phyloP scores from a whole-genome alignment of 2,888 invertebrate species.

The Drosophila diplacantha region DNA sequence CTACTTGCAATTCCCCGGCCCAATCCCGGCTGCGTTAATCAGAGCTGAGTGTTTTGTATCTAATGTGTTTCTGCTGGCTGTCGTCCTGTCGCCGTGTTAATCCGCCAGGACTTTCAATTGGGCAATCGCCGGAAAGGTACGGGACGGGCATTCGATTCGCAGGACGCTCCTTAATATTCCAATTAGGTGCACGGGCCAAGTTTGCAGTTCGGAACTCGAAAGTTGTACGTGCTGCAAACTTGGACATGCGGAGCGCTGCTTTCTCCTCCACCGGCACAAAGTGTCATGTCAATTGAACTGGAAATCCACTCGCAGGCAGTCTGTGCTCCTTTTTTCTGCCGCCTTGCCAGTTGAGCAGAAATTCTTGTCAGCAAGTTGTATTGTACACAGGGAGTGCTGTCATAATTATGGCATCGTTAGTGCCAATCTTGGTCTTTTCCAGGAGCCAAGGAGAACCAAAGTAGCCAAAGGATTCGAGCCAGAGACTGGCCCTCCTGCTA shows the following conservation, averaged over 20 bases:
- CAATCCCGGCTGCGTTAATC: constrained; percentile 49
- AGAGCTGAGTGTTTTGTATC: constrained; percentile 37
- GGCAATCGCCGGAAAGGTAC: constrained; percentile 17
- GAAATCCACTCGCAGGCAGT: constrained; percentile 56
- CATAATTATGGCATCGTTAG: constrained; percentile 52
- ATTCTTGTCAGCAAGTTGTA: constrained; percentile 31
- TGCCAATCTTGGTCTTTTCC: constrained; percentile 31
- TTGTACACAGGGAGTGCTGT: constrained; percentile 31
- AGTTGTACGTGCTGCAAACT: constrained; percentile 39
- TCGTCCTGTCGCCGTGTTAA: constrained; percentile 38
- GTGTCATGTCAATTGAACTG: constrained; percentile 70
- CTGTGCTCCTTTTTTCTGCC: constrained; percentile 6
- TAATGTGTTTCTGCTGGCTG: constrained; percentile 49
- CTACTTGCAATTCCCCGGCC: constrained; percentile 30
- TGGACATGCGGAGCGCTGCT: constrained; percentile 59
- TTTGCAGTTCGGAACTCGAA: constrained; percentile 33
- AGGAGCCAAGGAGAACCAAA: background rate
- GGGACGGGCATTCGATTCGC: constrained; percentile 2
- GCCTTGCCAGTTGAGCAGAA: constrained; percentile 10
- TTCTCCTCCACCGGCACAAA: constrained; percentile 62
- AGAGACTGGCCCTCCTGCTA: background rate
- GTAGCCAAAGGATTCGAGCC: constrained; percentile 21
- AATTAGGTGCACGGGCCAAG: constrained; percentile 53
- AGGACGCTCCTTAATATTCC: constrained; percentile 49
- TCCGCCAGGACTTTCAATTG: constrained; percentile 29